Evolutionary conservation across 2,113 vertebrate species (phyloP).

Genomic region (Cichladusa arquata): DNA sequence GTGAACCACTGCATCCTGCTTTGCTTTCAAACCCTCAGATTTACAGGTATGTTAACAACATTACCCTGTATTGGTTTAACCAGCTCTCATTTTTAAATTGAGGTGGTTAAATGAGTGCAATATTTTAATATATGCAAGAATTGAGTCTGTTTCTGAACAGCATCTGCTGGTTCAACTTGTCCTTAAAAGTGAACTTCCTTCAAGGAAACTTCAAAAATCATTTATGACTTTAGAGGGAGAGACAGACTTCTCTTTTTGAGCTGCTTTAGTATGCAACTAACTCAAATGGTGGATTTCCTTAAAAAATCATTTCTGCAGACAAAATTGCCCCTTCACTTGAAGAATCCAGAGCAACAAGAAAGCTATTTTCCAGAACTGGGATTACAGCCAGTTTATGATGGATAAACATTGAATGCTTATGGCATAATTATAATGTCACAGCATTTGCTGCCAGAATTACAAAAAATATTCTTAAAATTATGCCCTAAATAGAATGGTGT

Average conservation of each 20-base stretch:
- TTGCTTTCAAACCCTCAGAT: background rate
- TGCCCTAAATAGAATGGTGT: constrained; percentile 23
- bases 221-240: background rate
- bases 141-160: background rate
- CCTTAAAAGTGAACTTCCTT: background rate
- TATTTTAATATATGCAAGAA: background rate
- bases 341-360: constrained; percentile 16
- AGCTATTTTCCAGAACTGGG: constrained; percentile 29
- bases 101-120: background rate
- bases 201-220: background rate
- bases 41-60: background rate
- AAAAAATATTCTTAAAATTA: constrained; percentile 31
- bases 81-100: background rate
- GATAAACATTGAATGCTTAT: constrained; percentile 41
- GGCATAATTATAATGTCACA: constrained; percentile 35
- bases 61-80: background rate
- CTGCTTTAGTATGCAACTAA: background rate
- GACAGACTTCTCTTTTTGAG: background rate
- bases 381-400: constrained; percentile 38
- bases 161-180: background rate
- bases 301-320: background rate
- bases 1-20: background rate
- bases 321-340: constrained; percentile 25
- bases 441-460: constrained; percentile 40
- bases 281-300: background rate